Conservation (phyloP, 2,888 invertebrate species). For the Muscina levida region DNA sequence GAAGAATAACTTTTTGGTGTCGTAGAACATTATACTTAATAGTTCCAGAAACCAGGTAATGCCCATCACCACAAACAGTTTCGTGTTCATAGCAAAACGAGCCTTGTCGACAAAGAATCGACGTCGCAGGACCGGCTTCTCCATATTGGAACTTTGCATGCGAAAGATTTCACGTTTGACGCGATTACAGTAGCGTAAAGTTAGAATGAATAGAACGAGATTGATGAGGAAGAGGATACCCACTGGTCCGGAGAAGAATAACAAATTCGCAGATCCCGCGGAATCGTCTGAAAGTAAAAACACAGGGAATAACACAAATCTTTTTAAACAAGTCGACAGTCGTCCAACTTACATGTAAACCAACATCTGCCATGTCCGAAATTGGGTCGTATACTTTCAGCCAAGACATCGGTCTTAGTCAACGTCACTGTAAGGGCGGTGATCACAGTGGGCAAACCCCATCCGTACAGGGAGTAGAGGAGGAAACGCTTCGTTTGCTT, state of each 20-base stretch:
- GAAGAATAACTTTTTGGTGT: constrained; percentile 81
- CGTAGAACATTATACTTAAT: constrained; percentile 82
- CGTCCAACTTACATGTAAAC: constrained; percentile 80
- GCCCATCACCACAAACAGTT: constrained; percentile 90
- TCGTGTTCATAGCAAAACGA: constrained; percentile 86
- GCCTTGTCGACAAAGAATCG: constrained; percentile 85
- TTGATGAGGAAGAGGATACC: constrained; percentile 84
- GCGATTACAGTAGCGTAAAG: constrained; percentile 85
- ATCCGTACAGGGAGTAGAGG: constrained; percentile 86
- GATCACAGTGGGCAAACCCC: constrained; percentile 84
- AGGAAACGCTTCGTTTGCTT: constrained; percentile 81
- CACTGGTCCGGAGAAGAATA: constrained; percentile 85
- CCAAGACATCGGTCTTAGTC: constrained; percentile 81
- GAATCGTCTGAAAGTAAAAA: constrained; percentile 72
- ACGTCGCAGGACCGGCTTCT: constrained; percentile 82
- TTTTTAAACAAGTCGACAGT: background rate
- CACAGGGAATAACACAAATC: background rate
- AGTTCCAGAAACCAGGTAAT: constrained; percentile 87
- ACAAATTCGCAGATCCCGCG: constrained; percentile 78
- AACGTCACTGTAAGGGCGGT: constrained; percentile 82
- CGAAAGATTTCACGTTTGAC: constrained; percentile 88
- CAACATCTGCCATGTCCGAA: constrained; percentile 85
- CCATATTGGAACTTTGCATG: constrained; percentile 84
- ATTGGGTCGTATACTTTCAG: constrained; percentile 81
- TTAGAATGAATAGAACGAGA: constrained; percentile 85